Base-by-base conservation (phyloP, 2,888 invertebrate species). In the Pyrrhosoma nymphula region DNA sequence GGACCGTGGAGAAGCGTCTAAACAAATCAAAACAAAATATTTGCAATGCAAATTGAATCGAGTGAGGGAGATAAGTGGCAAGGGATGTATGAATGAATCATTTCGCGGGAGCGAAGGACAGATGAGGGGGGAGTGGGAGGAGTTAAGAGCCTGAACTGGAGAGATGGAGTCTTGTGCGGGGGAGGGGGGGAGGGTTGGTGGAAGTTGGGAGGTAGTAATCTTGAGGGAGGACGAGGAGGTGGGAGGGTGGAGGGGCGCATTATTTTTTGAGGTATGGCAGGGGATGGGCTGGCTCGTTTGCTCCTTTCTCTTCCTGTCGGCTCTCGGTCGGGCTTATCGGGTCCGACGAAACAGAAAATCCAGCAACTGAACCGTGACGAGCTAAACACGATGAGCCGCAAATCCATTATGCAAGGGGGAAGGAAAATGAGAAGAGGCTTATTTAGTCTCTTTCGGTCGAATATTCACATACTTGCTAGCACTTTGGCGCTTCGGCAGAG, bases 1-100 rank as follows among this genome's bases (percentile, higher is more conserved):
- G 39, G 47, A 10, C 39, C 39, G 0, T 2, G 39, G 88, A n/a
- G 88, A 20, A 47, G 55, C 20, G 26, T 55, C 89, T 89, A 89
- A 89, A 56, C 89, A 89, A 89, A 89, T 89, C 89, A 89, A 89
- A 89, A 89, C 55, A 89, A 89, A 89, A 89, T 89, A 89, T 89
- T 89, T 89, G 89, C 89, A 89, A 55, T 89, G 55, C 89, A 89
- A 89, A 89, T 89, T 89, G 47, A 89, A 89, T 89, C 89, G 89
- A 89, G 82, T 35, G 82, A 1, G n/a, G 89, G 89, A 89, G 89
- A 89, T 89, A 89, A 56, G 89, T 89, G 89, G 89, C 56, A 89
- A 55, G 55, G 56, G 56, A 56, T 56, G 56, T 56, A 89, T 89
- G 56, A 55, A 89, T 56, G 89, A 89, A 56, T 89, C 89, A 89